Evolutionary conservation across 2,113 vertebrate species (phyloP), one percentile per base, ranked within the genome.

Genomic region (Dolichallabes microphthalmus): DNA sequence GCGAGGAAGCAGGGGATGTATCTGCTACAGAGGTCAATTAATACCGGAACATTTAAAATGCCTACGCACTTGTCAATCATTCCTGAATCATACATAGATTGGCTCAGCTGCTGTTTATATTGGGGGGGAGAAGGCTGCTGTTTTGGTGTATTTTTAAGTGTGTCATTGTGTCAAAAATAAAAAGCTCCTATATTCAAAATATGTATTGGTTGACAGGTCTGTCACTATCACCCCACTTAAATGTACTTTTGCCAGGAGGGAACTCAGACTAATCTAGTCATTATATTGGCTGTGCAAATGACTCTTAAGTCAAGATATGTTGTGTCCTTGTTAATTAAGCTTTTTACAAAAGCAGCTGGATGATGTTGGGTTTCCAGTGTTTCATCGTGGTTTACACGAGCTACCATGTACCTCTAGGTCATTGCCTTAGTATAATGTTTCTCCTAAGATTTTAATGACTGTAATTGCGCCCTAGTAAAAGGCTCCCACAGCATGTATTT

Each of bases 401-500:
- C 35, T 80, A 71, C 63, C 50, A 39, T 57, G 35, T 69, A 79
- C 74, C 75, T 78, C 32, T 57, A 85, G 63, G 83, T 61, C 83
- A 53, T 60, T 66, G 19, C 27, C 45, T 84, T 68, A 77, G 82
- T 64, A n/a, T 63, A 63, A 45, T 74, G 39, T 35, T 84, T 84
- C 82, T 77, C 66, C 74, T 66, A 78, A 61, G 81, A 57, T 82
- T 86, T 75, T 66, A 76, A 82, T 57, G 80, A 75, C 35, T 27
- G 39, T 76, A 86, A 66, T 77, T 82, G 80, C 61, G 27, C 45
- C 93, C 55, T 12, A 52, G 52, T 66, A 71, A 82, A 82, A 71
- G 52, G 32, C 17, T 35, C 55, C 64, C 53, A 71, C 45, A 80
- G 60, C 27, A 73, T 58, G 53, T 85, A 60, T 50, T 58, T 71